Evolutionary conservation across 2,113 vertebrate species (phyloP), one percentile per base, ranked within the genome.

Genomic region (Melanerpes formicivorus): DNA sequence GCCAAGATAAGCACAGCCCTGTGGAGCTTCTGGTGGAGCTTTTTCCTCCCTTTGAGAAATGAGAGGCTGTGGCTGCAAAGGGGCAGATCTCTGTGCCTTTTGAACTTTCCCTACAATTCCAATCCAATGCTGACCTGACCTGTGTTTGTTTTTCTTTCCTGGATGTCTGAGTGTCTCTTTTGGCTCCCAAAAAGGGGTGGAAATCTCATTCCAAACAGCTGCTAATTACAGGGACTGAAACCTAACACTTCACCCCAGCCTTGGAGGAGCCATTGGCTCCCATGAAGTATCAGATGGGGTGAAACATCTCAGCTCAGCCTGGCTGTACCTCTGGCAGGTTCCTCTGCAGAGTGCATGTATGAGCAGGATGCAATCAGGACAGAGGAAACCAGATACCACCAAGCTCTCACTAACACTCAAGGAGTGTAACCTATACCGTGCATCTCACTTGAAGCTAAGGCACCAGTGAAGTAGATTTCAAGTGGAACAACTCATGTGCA

Each of bases 141-240:
- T 64, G 46, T 75, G 48, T 80, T 93, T 93, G 65, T 80, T 93
- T 94, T 78, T 75, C 55, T 90, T 87, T 94, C 40, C 62, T 87
- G 58, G 22, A 18, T 71, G 34, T 62, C 69, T 69, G 54, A 78
- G 58, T 52, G 72, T 77, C 65, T 65, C 0, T 0, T 83, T 91
- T 86, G 73, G 44, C 90, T 75, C 85, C 85, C 80, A 73, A 93
- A 95, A 88, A 55, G 3, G 10, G 72, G 60, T 85, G 73, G 65
- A 89, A 40, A 37, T 80, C 72, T 79, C 29, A 76, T 78, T 95
- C 88, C 54, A 75, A 78, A 72, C 60, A 83, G 55, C 34, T 1
- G 7, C 76, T 93, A 93, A 94, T 89, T 94, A 91, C 79, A 79
- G 73, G 10, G 44, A 89, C 79, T 85, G 81, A 87, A 96, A 92